Conservation (phyloP, 2,888 invertebrate species). For the Endotricha flammealis region DNA sequence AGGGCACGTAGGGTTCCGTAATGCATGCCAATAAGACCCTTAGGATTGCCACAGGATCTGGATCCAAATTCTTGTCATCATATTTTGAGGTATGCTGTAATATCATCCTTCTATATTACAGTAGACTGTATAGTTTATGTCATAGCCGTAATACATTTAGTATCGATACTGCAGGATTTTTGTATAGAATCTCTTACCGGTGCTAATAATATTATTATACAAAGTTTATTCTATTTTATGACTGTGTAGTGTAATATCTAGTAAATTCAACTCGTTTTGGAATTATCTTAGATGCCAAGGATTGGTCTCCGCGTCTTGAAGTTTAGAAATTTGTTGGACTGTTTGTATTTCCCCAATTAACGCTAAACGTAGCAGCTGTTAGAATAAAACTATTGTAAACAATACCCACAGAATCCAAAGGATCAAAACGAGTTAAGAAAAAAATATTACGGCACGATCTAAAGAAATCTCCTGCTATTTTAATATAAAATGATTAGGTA, state of each 20-base stretch:
- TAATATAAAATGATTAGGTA: constrained; percentile 52
- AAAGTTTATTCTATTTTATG: no score
- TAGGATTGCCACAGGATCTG: constrained; percentile 45
- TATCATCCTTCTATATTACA: constrained; percentile 18
- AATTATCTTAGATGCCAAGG: constrained; percentile 10
- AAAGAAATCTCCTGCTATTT: constrained; percentile 18
- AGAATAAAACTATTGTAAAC: constrained; percentile 2
- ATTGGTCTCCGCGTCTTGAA: neutral
- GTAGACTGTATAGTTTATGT: no score
- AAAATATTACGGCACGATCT: constrained; percentile 1
- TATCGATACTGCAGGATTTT: no score
- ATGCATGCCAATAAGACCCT: constrained; percentile 65
- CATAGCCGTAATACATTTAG: no score
- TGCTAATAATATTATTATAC: no score
- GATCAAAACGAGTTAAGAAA: constrained; percentile 12
- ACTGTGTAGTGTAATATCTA: no score
- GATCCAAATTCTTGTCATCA: constrained; percentile 46
- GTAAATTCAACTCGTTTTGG: no score
- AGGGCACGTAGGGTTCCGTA: constrained; percentile 46
- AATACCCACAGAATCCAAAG: no score
- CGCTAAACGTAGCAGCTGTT: no score
- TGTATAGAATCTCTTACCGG: no score
- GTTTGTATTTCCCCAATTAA: no score
- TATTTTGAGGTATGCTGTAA: constrained; percentile 38
- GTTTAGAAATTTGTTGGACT: no score